phyloP scores from a whole-genome alignment of 2,113 vertebrate genomes.

The Dasyprocta punctata region DNA sequence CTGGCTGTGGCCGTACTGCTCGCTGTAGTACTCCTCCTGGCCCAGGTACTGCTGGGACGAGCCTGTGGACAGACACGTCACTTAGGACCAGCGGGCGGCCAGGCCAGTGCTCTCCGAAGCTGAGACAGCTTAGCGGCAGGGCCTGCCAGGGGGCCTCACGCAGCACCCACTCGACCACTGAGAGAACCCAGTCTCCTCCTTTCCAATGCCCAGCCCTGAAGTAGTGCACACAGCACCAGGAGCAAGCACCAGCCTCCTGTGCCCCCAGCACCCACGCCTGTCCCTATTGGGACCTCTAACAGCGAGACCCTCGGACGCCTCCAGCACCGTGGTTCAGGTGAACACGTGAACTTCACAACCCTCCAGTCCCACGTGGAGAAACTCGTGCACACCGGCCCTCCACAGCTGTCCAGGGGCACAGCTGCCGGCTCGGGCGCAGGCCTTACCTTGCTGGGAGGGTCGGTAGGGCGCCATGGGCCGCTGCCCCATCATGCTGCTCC shows the following conservation, averaged over 20 bases:
- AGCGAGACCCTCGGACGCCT: too few relatives aligned
- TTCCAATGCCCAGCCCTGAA: neutral
- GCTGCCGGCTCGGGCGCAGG: fast-evolving
- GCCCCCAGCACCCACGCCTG: fast-evolving
- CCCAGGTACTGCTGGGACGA: conserved; percentile 96
- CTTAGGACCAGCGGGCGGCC: neutral
- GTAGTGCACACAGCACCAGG: neutral
- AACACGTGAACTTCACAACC: fast-evolving
- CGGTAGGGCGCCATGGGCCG: conserved; percentile 95
- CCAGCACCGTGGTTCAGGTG: fast-evolving
- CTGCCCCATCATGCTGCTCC: conserved; percentile 94
- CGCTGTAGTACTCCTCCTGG: conserved; percentile 97
- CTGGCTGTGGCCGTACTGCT: conserved; percentile 95
- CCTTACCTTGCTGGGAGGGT: conserved; percentile 95
- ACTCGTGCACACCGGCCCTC: neutral
- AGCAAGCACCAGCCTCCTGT: fast-evolving
- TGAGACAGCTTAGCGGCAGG: neutral
- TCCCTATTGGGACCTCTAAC: neutral
- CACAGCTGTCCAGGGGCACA: fast-evolving
- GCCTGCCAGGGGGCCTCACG: neutral
- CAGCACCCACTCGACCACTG: neutral
- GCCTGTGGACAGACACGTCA: conserved; percentile 86
- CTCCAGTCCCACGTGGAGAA: fast-evolving
- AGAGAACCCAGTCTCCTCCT: too few relatives aligned
- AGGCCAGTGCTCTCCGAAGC: neutral